Evolutionary conservation across 2,797 vertebrate species (phyloP).

Genomic region (Cyclopterus lumpus): DNA sequence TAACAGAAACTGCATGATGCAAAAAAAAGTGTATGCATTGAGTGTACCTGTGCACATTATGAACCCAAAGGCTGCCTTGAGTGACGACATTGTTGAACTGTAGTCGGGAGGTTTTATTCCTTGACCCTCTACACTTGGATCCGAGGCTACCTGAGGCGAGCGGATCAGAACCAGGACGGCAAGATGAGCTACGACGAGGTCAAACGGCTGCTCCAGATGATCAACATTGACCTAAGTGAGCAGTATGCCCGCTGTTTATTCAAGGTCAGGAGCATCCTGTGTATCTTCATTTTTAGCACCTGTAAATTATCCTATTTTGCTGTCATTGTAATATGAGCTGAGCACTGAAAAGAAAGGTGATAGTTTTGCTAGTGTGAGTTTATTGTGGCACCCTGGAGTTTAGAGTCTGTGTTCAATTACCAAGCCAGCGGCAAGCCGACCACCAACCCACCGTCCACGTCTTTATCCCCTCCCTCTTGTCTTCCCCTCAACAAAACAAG

Average conservation of each 20-base stretch:
- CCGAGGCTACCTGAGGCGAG: slow-evolving; percentile 89
- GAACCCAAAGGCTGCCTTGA: background rate
- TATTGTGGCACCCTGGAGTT: slow-evolving; percentile 36
- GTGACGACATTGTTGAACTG: too few relatives aligned
- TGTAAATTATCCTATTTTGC: background rate
- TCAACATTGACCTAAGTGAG: slow-evolving; percentile 95
- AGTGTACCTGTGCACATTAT: background rate
- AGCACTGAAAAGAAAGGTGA: background rate
- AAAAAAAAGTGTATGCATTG: background rate
- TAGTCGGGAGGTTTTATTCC: slow-evolving; percentile 59
- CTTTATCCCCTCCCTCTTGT: slow-evolving; percentile 29
- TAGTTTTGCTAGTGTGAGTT: slow-evolving; percentile 28
- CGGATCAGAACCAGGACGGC: slow-evolving; percentile 93
- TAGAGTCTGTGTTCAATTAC: slow-evolving; percentile 65
- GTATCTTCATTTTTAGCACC: background rate
- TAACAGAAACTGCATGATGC: background rate
- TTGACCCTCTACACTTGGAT: slow-evolving; percentile 90
- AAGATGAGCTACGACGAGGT: slow-evolving; percentile 97
- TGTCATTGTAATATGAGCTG: background rate
- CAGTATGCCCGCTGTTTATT: slow-evolving; percentile 90
- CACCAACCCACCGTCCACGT: background rate
- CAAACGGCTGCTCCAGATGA: slow-evolving; percentile 92
- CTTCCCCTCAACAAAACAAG: slow-evolving; percentile 48
- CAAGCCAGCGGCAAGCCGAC: slow-evolving; percentile 33
- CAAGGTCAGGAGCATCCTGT: slow-evolving; percentile 84